Percentiles rank a stretch among this genome's conserved stretches.
Conservation (phyloP, 2,113 vertebrate genomes). For the Rousettus leschenaultii region DNA sequence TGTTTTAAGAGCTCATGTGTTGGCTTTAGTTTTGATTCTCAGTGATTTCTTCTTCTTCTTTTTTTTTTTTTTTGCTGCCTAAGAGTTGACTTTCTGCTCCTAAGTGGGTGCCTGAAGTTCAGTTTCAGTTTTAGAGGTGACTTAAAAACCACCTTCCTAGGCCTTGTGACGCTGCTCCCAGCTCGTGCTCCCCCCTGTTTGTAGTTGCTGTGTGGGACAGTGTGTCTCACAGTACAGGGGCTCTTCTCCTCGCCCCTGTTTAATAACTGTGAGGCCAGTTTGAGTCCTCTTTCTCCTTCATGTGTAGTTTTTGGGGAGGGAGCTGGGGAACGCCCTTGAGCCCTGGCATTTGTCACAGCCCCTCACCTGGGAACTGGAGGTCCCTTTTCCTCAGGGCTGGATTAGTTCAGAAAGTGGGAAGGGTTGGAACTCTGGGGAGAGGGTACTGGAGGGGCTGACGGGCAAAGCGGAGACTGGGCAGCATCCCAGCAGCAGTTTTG, state of each 20-base stretch:
- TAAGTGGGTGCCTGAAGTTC: not conserved
- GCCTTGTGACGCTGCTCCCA: not conserved
- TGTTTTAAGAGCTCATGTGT: not conserved
- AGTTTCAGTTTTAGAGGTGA: not conserved
- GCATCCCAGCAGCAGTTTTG: accelerated
- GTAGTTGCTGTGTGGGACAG: not conserved
- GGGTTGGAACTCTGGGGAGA: not conserved
- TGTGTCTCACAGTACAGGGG: not conserved
- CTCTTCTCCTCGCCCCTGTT: not conserved
- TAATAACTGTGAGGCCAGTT: not conserved
- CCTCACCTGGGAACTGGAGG: not conserved
- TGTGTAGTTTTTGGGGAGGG: not conserved
- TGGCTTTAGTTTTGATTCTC: conserved; percentile 45
- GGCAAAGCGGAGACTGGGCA: not conserved
- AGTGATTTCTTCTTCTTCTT: not conserved
- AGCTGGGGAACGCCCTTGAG: not conserved
- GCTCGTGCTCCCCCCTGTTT: not conserved
- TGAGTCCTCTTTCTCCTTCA: not conserved
- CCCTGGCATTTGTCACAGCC: accelerated
- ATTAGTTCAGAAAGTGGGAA: not conserved
- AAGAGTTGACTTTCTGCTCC: conserved; percentile 16
- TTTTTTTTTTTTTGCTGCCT: not conserved
- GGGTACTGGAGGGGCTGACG: accelerated
- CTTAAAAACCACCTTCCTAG: not conserved
- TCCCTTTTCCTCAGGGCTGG: not conserved